Percentiles rank a stretch among this genome's conserved stretches.
Conservation (phyloP, 1,140 invertebrate genomes). For the Ganaspis sp. region DNA sequence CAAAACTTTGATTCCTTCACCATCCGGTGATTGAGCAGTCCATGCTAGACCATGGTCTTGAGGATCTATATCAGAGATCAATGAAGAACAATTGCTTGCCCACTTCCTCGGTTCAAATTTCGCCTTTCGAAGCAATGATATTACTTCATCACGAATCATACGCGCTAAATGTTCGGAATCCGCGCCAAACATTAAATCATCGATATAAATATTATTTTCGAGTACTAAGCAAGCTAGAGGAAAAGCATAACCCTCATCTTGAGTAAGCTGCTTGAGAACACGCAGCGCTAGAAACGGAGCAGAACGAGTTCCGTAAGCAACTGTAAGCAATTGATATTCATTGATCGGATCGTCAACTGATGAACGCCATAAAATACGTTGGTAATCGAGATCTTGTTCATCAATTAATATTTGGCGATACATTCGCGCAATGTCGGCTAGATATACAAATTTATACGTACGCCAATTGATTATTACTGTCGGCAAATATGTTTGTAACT, state of each 20-base stretch:
- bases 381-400: constrained; percentile 27
- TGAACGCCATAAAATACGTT: constrained; percentile 32
- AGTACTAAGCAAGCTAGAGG: neutral
- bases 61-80: neutral
- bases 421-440: constrained; percentile 37
- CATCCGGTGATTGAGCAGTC: constrained; percentile 21
- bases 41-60: constrained; percentile 27
- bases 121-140: neutral
- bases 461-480: constrained; percentile 3
- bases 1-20: constrained; percentile 15
- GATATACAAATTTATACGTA: neutral
- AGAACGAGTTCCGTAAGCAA: constrained; percentile 25
- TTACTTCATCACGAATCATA: constrained; percentile 27
- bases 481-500: too few species aligned
- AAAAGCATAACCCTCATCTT: neutral
- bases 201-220: neutral
- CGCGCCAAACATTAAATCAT: neutral
- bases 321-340: constrained; percentile 12
- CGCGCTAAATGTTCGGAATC: neutral
- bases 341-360: neutral
- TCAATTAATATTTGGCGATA: constrained; percentile 35
- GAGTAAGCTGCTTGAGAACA: constrained; percentile 25
- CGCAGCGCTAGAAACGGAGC: constrained; percentile 31
- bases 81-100: constrained; percentile 33
- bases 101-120: constrained; percentile 35